Conservation (phyloP, 1,140 invertebrate species). For the Goniozus legneri region DNA sequence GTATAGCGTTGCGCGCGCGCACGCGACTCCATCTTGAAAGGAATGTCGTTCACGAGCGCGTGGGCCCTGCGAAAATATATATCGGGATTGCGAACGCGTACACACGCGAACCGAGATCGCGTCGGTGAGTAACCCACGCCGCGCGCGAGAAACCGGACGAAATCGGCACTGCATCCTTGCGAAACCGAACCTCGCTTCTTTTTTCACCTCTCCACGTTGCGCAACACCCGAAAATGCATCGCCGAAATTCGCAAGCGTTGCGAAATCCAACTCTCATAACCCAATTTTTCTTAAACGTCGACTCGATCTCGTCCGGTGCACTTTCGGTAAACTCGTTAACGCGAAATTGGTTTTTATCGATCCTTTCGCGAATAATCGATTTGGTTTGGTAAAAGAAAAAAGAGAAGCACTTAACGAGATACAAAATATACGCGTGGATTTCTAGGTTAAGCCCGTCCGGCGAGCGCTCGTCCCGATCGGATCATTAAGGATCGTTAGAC, state of each 20-base stretch:
- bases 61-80: constrained; percentile 28
- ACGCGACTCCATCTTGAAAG: constrained; percentile 22
- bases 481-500: constrained; percentile 30
- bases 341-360: no score
- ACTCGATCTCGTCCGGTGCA: no score
- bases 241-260: no score
- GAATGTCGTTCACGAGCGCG: constrained; percentile 25
- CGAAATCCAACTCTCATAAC: no score
- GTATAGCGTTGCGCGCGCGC: no score
- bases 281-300: no score
- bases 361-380: no score
- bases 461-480: no score
- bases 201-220: constrained; percentile 18
- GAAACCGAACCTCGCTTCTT: constrained; percentile 7
- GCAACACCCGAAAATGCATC: no score
- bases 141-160: constrained; percentile 12
- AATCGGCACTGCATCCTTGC: constrained; percentile 14
- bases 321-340: no score
- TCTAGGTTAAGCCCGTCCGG: neutral
- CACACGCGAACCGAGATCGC: neutral
- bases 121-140: constrained; percentile 12
- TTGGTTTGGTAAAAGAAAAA: no score
- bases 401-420: neutral
- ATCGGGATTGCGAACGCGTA: constrained; percentile 10
- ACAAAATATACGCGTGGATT: neutral